Evolutionary conservation across 2,797 vertebrate genomes (phyloP).

Genomic region (Jordanella pulchra): DNA sequence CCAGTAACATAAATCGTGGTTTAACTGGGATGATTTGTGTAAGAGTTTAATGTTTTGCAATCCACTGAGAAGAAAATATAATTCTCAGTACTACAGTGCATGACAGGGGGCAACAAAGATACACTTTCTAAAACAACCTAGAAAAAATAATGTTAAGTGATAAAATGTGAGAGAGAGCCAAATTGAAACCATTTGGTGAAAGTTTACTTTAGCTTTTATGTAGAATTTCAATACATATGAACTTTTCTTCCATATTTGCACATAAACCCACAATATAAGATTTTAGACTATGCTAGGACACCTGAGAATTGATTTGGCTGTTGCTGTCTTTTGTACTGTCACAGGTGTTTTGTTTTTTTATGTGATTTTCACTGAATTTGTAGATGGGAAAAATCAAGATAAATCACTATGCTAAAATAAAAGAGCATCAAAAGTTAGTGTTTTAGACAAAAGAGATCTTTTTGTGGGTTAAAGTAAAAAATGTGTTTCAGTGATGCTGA

Average conservation of each 20-base stretch:
- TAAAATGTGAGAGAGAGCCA: slow-evolving; percentile 21
- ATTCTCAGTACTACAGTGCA: not conserved
- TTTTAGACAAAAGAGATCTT: slow-evolving; percentile 19
- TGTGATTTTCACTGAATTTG: slow-evolving; percentile 21
- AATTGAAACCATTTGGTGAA: slow-evolving; percentile 11
- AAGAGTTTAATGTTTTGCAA: slow-evolving; percentile 10
- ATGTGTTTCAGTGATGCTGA: slow-evolving; percentile 12
- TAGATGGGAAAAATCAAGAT: slow-evolving; percentile 28
- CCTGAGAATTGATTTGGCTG: slow-evolving; percentile 10
- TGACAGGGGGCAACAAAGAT: slow-evolving; percentile 8
- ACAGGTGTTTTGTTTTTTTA: slow-evolving; percentile 24
- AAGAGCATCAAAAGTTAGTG: slow-evolving; percentile 14
- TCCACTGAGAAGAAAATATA: not conserved
- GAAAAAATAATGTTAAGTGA: not conserved
- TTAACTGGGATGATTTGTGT: not conserved
- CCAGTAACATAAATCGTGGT: not conserved
- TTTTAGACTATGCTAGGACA: slow-evolving; percentile 14
- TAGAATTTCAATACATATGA: slow-evolving; percentile 28
- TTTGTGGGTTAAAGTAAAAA: slow-evolving; percentile 21
- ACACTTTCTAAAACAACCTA: slow-evolving; percentile 2
- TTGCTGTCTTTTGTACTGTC: slow-evolving; percentile 14
- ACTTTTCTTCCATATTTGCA: slow-evolving; percentile 7
- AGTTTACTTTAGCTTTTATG: slow-evolving; percentile 28
- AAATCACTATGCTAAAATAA: slow-evolving; percentile 6
- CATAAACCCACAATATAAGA: slow-evolving; percentile 13